Evolutionary conservation across 1,140 invertebrate species (phyloP).

Genomic region (Lanistes nyassanus): DNA sequence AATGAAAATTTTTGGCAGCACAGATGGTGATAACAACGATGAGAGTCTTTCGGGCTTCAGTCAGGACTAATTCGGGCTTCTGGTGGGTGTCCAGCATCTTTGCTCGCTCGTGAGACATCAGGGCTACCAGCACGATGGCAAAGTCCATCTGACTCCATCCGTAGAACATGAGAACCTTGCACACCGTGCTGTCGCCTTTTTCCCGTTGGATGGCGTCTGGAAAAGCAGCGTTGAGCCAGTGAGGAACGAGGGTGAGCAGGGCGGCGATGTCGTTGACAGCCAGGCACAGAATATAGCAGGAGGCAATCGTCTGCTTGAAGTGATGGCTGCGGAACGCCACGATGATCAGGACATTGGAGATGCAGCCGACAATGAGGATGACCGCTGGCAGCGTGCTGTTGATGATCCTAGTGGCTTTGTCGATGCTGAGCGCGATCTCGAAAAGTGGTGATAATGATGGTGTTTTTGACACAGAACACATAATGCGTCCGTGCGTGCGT

Average conservation of each 20-base stretch:
- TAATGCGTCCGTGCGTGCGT: too few species aligned
- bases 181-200: conserved; percentile 37
- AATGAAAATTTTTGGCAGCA: too few species aligned
- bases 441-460: too few species aligned
- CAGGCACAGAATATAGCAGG: conserved; percentile 43
- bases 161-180: conserved; percentile 54
- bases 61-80: too few species aligned
- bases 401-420: conserved; percentile 29
- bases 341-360: conserved; percentile 49
- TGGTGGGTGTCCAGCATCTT: too few species aligned
- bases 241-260: conserved; percentile 37
- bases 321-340: conserved; percentile 39
- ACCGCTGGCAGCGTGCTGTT: conserved; percentile 46
- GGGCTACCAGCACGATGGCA: conserved; percentile 44
- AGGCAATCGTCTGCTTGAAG: conserved; percentile 45
- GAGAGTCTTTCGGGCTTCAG: too few species aligned
- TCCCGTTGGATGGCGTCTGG: conserved; percentile 38
- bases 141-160: conserved; percentile 50
- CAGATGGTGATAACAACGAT: too few species aligned
- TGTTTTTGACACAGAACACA: too few species aligned
- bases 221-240: conserved; percentile 50
- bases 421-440: too few species aligned
- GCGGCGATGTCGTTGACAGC: conserved; percentile 45
- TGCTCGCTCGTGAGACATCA: conserved; percentile 49
- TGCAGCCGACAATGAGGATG: conserved; percentile 36